phyloP scores from a whole-genome alignment of 2,888 invertebrate species.

The Fragum sueziense region DNA sequence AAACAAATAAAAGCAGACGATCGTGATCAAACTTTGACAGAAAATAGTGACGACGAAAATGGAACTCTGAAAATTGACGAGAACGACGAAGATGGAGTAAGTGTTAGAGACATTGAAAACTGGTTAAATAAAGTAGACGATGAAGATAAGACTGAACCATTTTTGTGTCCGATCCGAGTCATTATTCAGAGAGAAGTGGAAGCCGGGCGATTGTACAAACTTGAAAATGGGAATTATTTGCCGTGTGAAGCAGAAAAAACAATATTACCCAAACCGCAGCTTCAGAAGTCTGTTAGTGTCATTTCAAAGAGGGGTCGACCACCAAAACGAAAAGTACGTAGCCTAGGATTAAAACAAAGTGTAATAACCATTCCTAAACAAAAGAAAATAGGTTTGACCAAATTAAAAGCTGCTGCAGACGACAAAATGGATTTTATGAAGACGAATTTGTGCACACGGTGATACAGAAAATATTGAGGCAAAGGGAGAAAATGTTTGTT shows the following conservation, averaged over 20 bases:
- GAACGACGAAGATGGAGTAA: neutral
- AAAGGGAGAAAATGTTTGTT: too few relatives aligned
- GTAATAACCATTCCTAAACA: too few relatives aligned
- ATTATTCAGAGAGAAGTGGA: slow-evolving; percentile 89
- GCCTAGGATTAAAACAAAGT: too few relatives aligned
- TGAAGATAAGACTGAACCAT: slow-evolving; percentile 63
- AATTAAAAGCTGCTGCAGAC: too few relatives aligned
- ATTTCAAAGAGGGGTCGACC: slow-evolving; percentile 60
- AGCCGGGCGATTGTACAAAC: slow-evolving; percentile 87
- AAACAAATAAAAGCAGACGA: neutral
- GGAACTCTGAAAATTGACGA: slow-evolving; percentile 61
- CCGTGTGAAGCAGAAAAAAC: slow-evolving; percentile 6
- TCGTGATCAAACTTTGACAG: neutral
- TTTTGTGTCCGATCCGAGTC: slow-evolving; percentile 84
- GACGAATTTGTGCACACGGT: too few relatives aligned
- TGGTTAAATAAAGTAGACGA: slow-evolving; percentile 20
- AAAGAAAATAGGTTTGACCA: too few relatives aligned
- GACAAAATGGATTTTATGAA: too few relatives aligned
- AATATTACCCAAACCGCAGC: neutral
- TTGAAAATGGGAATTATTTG: slow-evolving; percentile 73
- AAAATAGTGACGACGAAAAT: slow-evolving; percentile 67
- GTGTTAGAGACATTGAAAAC: slow-evolving; percentile 8
- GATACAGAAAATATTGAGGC: too few relatives aligned
- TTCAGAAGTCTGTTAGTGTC: slow-evolving; percentile 36
- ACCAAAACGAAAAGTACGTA: slow-evolving; percentile 61